Base-by-base conservation (phyloP, 2,113 vertebrate species). In the Tetrax tetrax region DNA sequence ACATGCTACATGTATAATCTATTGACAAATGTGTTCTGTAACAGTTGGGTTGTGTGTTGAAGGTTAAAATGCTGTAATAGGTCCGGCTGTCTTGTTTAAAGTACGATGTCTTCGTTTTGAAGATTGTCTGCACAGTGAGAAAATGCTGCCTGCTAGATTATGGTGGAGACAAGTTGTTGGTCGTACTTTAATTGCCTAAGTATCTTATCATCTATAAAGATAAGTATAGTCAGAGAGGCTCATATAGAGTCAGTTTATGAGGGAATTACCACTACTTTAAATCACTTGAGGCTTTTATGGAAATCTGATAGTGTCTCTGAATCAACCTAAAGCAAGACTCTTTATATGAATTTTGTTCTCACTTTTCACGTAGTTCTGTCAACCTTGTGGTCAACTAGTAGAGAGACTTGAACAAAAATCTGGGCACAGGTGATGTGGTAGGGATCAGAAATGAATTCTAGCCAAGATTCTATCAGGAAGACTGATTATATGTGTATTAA, bases 161-260 rank as follows among this genome's bases (percentile, higher is more conserved):
- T 31, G 56, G 13, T 60, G 23, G 60, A 81, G 83, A 41, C 47
- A 83, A 92, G 79, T 70, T 83, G 64, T 64, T 89, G 59, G 71
- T 89, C 60, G 87, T 74, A 74, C 47, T 93, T 79, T 94, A 94
- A 92, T 92, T 87, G 50, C 76, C 66, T 87, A 81, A 92, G 37
- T 94, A 78, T 93, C 9, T 1, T 92, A 74, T 89, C 16, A 63
- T 66, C 91, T 91, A 14, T 95, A 94, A 95, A 95, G 86, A 92
- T 94, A 95, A 77, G 64, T 5, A 3, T 83, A 91, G 74, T 61
- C 29, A 22, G 56, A 60, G 65, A 90, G 43, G 66, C 59, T 80
- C 51, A 20, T 89, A 85, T 64, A 33, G 16, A 60, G 71, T 59
- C 54, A 71, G 41, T 96, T 95, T 96, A 92, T 1, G 24, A 92